Conservation (phyloP, 2,113 vertebrate genomes). For the Chloropsis hardwickii region DNA sequence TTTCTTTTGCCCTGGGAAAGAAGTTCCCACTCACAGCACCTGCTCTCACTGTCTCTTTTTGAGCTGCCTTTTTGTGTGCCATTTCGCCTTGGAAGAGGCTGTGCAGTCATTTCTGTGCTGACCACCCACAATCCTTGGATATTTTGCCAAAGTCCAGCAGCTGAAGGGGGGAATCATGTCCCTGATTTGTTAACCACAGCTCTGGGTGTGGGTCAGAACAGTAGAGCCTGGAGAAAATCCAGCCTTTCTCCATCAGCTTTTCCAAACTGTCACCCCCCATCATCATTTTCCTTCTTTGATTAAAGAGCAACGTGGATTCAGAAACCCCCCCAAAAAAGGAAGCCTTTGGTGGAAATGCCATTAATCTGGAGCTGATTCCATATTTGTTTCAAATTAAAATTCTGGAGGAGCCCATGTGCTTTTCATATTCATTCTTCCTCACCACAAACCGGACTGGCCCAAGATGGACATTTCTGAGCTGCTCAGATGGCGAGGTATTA, state of each 20-base stretch:
- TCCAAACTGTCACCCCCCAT: background rate
- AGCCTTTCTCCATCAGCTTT: conserved; percentile 13
- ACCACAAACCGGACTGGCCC: background rate
- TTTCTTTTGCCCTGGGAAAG: background rate
- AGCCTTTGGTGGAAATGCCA: conserved; percentile 1
- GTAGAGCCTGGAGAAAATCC: conserved; percentile 27
- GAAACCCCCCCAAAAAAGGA: background rate
- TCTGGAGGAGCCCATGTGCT: conserved; percentile 42
- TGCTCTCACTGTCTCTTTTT: background rate
- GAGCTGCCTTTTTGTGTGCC: background rate
- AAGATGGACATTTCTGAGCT: background rate
- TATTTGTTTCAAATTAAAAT: conserved; percentile 61
- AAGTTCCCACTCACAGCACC: background rate
- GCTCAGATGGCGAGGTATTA: conserved; percentile 35
- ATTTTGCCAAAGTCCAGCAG: background rate
- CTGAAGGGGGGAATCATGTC: background rate
- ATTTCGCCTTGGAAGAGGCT: background rate
- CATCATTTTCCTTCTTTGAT: background rate
- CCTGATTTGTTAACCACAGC: background rate
- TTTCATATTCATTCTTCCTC: conserved; percentile 56
- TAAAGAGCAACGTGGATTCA: background rate
- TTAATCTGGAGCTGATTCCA: conserved; percentile 32
- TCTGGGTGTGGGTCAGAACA: background rate
- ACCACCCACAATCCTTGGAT: background rate
- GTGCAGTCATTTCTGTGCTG: background rate